A percentile compares a stretch with the other conserved stretches of the same genome.
These are phyloP conservation scores for Hiodon alosoides DNA, from an alignment of 2,113 vertebrate genomes.

Conservation along the genomic window DNA sequence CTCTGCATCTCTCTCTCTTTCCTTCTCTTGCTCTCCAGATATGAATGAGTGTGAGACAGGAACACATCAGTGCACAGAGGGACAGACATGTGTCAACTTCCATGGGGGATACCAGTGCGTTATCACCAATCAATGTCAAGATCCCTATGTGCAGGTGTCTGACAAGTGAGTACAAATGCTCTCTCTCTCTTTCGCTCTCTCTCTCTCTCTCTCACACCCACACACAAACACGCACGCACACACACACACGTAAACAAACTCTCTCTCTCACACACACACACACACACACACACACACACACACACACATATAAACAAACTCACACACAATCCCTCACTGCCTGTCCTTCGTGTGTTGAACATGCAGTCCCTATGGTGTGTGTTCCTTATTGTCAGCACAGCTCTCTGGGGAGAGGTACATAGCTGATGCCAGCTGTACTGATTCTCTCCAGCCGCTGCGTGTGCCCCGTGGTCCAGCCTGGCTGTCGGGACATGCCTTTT, in stretches of 20 bases:
- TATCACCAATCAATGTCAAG: conserved; percentile 73
- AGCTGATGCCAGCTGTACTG: background rate
- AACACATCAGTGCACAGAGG: conserved; percentile 66
- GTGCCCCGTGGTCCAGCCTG: conserved; percentile 68
- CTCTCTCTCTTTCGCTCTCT: too few species aligned
- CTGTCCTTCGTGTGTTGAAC: background rate
- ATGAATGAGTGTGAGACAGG: conserved; percentile 82
- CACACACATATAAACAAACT: background rate
- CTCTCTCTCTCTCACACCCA: background rate
- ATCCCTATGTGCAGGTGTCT: conserved; percentile 79
- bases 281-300: background rate
- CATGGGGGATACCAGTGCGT: conserved; percentile 79
- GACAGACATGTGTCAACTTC: conserved; percentile 80
- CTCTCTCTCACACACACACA: background rate
- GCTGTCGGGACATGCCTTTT: conserved; percentile 74
- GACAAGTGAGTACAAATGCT: conserved; percentile 72
- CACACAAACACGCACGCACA: background rate
- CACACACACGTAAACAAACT: too few species aligned
- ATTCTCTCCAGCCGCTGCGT: conserved; percentile 70
- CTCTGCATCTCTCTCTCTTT: background rate
- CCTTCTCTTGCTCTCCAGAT: conserved; percentile 54
- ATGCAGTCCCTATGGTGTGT: background rate
- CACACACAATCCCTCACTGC: background rate
- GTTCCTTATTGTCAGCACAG: too few species aligned
- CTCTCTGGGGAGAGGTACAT: too few species aligned